A percentile compares a stretch with the other conserved stretches of the same genome.
phyloP scores from a whole-genome alignment of 2,797 vertebrate genomes.

The Esox masquinongy region DNA sequence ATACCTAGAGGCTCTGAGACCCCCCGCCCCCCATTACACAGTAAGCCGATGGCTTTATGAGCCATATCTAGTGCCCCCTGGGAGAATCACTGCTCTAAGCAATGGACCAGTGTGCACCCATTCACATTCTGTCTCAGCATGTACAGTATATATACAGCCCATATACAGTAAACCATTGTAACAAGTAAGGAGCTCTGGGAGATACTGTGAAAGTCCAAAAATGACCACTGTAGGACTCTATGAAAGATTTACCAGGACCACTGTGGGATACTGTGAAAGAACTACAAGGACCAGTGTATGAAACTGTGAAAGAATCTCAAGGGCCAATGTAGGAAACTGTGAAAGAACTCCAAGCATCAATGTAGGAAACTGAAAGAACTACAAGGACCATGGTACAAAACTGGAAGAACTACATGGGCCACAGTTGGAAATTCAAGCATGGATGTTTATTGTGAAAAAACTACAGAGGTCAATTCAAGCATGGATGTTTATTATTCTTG shows the following conservation, averaged over 20 bases:
- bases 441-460: no score
- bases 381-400: neutral
- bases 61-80: no score
- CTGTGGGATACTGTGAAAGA: neutral
- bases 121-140: neutral
- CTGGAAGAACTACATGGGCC: neutral
- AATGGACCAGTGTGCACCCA: neutral
- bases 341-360: neutral
- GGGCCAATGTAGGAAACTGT: neutral
- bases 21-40: no score
- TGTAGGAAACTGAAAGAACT: no score
- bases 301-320: no score
- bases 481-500: no score
- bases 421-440: neutral
- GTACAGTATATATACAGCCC: neutral
- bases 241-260: no score
- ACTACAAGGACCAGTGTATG: neutral
- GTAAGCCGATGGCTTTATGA: no score
- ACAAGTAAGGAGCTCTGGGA: no score
- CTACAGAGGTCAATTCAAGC: no score
- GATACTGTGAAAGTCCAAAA: neutral
- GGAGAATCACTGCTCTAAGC: no score
- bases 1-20: no score
- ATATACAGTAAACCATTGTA: neutral
- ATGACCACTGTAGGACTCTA: neutral